Evolutionary conservation across 2,797 vertebrate species (phyloP).

Genomic region (Podarcis lilfordi): DNA sequence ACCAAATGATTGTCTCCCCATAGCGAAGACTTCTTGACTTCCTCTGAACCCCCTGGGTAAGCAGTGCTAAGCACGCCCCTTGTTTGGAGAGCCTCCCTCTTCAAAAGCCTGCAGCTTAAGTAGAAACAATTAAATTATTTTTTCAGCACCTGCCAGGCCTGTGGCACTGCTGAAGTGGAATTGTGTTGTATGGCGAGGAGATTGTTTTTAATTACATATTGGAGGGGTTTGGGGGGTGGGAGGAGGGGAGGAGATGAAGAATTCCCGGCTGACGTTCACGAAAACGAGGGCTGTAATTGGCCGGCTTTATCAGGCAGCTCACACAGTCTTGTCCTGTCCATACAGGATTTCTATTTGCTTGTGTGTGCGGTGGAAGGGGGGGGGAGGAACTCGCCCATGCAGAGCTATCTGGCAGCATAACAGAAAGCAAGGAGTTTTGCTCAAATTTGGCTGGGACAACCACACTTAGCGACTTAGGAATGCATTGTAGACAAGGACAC

Average conservation of each 20-base stretch:
- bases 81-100: neutral
- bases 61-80: neutral
- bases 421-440: neutral
- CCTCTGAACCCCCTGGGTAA: neutral
- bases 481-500: neutral
- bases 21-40: slow-evolving; percentile 21
- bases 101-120: fast-evolving
- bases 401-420: neutral
- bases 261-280: neutral
- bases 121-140: slow-evolving; percentile 27
- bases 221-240: neutral
- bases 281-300: slow-evolving; percentile 1
- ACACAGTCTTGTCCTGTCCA: fast-evolving
- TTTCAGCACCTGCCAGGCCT: slow-evolving; percentile 31
- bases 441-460: neutral
- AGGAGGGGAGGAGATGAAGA: neutral
- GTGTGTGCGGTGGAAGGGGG: too few relatives aligned
- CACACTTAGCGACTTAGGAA: neutral
- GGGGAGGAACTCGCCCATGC: neutral
- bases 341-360: neutral
- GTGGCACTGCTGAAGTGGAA: neutral
- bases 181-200: neutral
- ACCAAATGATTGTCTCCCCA: slow-evolving; percentile 31
- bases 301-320: neutral
- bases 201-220: slow-evolving; percentile 31